Conservation (phyloP, 2,888 invertebrate species). For the Erebia aethiops region DNA sequence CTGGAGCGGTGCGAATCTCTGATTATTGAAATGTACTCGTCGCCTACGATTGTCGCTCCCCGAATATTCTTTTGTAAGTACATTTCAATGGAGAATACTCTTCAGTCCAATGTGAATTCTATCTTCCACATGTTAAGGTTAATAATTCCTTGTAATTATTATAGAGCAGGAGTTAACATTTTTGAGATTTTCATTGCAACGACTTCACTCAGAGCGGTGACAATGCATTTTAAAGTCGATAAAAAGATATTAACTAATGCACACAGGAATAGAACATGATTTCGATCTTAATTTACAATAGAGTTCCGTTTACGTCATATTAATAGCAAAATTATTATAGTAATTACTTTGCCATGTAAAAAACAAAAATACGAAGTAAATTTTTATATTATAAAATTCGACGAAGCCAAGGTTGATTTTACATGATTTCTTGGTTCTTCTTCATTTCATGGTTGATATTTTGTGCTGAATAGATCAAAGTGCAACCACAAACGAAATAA, state of each 20-base stretch:
- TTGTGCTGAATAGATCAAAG: background rate
- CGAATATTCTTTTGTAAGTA: slow-evolving; percentile 38
- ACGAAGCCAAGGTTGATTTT: too few species aligned
- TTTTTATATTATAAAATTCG: too few species aligned
- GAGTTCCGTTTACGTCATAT: background rate
- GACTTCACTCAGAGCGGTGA: slow-evolving; percentile 1
- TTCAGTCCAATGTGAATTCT: slow-evolving; percentile 6
- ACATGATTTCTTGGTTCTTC: too few species aligned
- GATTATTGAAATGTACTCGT: slow-evolving; percentile 40
- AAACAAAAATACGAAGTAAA: too few species aligned
- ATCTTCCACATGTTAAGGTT: background rate
- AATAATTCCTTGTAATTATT: background rate
- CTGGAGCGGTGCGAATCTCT: slow-evolving; percentile 26
- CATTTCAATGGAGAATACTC: slow-evolving; percentile 31
- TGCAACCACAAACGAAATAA: background rate
- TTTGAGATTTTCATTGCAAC: slow-evolving; percentile 15
- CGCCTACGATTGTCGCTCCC: slow-evolving; percentile 37
- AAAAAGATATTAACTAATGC: background rate
- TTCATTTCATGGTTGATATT: background rate
- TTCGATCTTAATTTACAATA: background rate
- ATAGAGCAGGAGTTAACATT: background rate
- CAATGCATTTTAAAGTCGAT: slow-evolving; percentile 6
- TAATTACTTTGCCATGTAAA: too few species aligned
- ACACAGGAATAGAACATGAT: background rate
- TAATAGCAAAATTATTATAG: too few species aligned